These are phyloP conservation scores for Drosophila hamatofila DNA, from an alignment of 2,888 invertebrate genomes.

Conservation along the genomic window DNA sequence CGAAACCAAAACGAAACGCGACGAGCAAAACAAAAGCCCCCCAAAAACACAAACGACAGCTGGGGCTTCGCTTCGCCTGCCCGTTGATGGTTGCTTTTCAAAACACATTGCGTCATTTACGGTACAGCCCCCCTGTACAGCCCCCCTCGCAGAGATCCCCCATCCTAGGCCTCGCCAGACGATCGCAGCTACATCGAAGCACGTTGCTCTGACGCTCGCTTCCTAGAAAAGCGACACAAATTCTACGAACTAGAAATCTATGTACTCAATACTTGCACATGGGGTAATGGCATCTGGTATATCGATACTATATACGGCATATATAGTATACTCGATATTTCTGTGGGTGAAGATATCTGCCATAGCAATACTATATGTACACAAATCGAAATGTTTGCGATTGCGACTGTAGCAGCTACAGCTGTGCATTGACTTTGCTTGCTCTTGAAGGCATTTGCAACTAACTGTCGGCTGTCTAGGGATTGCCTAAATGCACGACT, in stretches of 20 bases:
- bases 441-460: background rate
- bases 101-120: constrained; percentile 70
- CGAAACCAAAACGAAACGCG: constrained; percentile 66
- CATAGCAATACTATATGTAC: background rate
- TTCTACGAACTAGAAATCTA: constrained; percentile 56
- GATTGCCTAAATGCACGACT: background rate
- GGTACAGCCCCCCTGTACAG: background rate
- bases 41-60: constrained; percentile 39
- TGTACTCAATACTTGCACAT: constrained; percentile 3
- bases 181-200: constrained; percentile 52
- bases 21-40: constrained; percentile 69
- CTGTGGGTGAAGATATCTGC: background rate
- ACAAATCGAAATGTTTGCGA: background rate
- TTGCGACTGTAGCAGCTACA: background rate
- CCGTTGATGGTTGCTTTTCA: constrained; percentile 52
- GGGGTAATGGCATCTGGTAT: background rate
- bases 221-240: constrained; percentile 66
- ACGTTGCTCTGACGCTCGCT: constrained; percentile 45
- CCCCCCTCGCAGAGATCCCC: background rate
- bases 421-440: constrained; percentile 1
- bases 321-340: background rate
- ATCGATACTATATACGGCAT: constrained; percentile 13
- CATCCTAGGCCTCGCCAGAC: constrained; percentile 37
- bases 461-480: background rate
- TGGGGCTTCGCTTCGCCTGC: constrained; percentile 40